Conservation (phyloP, 1,140 invertebrate genomes). For the Sarcophaga peregrina region DNA sequence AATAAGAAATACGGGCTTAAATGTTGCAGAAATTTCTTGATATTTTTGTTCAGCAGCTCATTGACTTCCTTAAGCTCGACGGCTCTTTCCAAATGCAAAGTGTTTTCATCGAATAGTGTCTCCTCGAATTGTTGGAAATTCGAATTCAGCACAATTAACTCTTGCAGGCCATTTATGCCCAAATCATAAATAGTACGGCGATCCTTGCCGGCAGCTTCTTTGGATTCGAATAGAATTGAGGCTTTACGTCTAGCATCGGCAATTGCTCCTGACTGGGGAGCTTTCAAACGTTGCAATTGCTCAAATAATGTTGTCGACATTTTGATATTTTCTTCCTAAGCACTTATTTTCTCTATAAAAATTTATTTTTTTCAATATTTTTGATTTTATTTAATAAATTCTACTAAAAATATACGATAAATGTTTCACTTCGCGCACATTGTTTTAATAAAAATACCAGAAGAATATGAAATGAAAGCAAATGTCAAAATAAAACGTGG, state of each 20-base stretch:
- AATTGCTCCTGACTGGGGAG: constrained; percentile 80
- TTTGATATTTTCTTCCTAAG: background rate
- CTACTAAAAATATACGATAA: background rate
- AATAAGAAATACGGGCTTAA: constrained; percentile 89
- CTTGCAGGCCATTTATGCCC: constrained; percentile 84
- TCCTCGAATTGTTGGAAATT: constrained; percentile 79
- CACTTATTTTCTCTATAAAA: background rate
- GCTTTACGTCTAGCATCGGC: constrained; percentile 77
- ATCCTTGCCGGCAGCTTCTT: constrained; percentile 87
- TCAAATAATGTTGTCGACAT: constrained; percentile 80
- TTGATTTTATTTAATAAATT: background rate
- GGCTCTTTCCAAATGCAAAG: constrained; percentile 82
- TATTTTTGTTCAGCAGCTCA: constrained; percentile 77
- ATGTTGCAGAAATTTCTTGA: constrained; percentile 83
- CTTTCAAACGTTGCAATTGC: constrained; percentile 82
- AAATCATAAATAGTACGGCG: constrained; percentile 85
- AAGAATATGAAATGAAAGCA: background rate
- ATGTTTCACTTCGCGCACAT: constrained; percentile 19
- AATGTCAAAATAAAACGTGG: constrained; percentile 27
- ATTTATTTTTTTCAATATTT: background rate
- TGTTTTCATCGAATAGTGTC: constrained; percentile 80
- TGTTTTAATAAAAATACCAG: background rate
- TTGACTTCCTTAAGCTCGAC: constrained; percentile 82
- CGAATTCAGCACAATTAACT: constrained; percentile 79
- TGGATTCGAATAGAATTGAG: constrained; percentile 89